Base-by-base conservation (phyloP, 2,797 vertebrate species). In the Cossypha niveicapilla region DNA sequence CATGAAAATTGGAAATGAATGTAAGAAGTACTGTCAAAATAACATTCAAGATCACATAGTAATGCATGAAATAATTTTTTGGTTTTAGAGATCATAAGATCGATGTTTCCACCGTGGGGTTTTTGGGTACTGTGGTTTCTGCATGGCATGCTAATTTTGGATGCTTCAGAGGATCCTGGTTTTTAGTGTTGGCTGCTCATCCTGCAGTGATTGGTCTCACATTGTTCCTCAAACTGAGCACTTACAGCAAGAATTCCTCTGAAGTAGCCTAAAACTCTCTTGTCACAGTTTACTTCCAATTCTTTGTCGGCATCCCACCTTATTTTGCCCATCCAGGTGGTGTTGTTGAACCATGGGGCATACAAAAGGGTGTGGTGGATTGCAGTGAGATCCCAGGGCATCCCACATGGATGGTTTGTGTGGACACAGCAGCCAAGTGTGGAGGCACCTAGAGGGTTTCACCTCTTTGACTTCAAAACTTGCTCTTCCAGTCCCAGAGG, bases 331-430 rank as follows among this genome's bases (percentile, higher is more conserved):
- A 12, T 84, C 24, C 25, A 8, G 1, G 0, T 58, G 57, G 0
- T 57, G 62, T 0, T 30, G 27, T 27, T 82, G 77, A 60, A 2
- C 60, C n/a, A 0, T 10, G 58, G 74, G 51, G 28, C 12, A 4
- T 0, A 0, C 58, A 42, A 1, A 27, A 41, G 37, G 28, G 4
- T 34, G 3, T 47, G 45, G 47, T 24, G 27, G n/a, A 24, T 82
- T 51, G 18, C 50, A 9, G 23, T 63, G 65, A 34, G 48, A 30
- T 60, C 75, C n/a, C 58, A 28, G 66, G 79, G n/a, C 51, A 51
- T 50, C 32, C 34, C 53, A 37, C 27, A 3, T 6, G 50, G 7
- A 27, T 17, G 32, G 42, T 3, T 32, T 25, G 28, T 79, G 32
- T 78, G 56, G 48, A 8, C 15, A 4, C 54, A 62, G 1, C 35